Evolutionary conservation across 2,113 vertebrate genomes (phyloP).

Genomic region (Bombycilla garrulus): DNA sequence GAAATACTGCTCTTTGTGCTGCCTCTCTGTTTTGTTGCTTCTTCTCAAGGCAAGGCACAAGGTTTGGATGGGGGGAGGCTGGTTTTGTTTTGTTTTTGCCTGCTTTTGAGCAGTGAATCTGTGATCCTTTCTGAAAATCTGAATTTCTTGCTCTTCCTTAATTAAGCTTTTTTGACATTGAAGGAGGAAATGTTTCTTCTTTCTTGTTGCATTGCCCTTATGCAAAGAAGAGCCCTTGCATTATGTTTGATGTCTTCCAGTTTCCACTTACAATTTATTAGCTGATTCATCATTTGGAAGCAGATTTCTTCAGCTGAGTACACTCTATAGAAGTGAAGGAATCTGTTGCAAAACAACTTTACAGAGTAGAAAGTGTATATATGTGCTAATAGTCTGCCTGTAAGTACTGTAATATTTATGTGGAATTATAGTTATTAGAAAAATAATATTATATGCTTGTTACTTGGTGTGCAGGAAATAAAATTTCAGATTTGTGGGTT

Average conservation of each 20-base stretch:
- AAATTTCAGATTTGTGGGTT: not conserved
- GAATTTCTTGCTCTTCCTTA: not conserved
- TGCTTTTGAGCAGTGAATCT: not conserved
- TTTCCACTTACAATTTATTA: constrained; percentile 16
- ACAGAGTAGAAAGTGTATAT: not conserved
- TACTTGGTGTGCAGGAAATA: not conserved
- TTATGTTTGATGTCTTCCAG: not conserved
- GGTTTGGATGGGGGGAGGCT: not conserved
- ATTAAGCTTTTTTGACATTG: not conserved
- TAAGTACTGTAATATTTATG: not conserved
- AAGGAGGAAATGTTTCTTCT: not conserved
- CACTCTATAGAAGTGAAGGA: not conserved
- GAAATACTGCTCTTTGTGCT: not conserved
- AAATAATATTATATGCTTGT: not conserved
- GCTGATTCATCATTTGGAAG: constrained; percentile 28
- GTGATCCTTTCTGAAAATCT: not conserved
- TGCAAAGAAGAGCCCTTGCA: not conserved
- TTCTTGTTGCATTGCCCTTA: not conserved
- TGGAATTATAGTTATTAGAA: not conserved
- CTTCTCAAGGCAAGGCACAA: not conserved
- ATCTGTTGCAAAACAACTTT: constrained; percentile 8
- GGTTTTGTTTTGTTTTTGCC: not conserved
- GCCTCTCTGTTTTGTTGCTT: not conserved
- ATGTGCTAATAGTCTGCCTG: not conserved
- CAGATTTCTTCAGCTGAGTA: constrained; percentile 8